Evolutionary conservation across 2,888 invertebrate species (phyloP), one percentile per base, ranked within the genome.

Genomic region (Mantis religiosa): DNA sequence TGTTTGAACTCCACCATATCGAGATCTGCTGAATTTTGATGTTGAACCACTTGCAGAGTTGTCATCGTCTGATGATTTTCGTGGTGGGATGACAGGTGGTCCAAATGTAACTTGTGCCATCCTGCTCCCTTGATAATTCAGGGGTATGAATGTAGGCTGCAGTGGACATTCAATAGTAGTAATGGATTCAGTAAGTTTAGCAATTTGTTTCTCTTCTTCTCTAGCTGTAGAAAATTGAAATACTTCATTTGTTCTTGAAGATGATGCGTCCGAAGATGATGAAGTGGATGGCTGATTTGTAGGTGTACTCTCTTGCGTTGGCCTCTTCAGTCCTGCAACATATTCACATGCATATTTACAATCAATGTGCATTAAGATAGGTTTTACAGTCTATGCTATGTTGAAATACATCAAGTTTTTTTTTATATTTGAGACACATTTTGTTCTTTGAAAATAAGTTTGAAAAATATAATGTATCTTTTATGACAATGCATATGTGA

Each of bases 1-100:
- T 3, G 87, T 87, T 82, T 87, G 82, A n/a, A 87, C 87, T n/a
- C 87, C 87, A 27, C 87, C 87, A 27, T 87, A 87, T 82, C 34
- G 87, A n/a, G 87, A 87, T 30, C 14, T 25, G 25, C 14, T 12
- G 82, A 82, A n/a, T 87, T n/a, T 15, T 28, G 30, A 34, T 81
- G 54, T 1, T 54, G 87, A 87, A 12, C 34, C 34, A 14, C 30
- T 87, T 82, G 81, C 27, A 25, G 82, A 34, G 25, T 14, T 7
- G 14, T 82, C 82, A n/a, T 84, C 41, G 71, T 25, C 14, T 54
- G 86, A 71, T 27, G 86, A 30, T n/a, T 82, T 34, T 30, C 28
- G 27, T 15, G 85, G 9, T 34, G n/a, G 85, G 15, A n/a, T 15
- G 27, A 54, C 27, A 82, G 81, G 34, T 20, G 87, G 87, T 82